Percentiles rank a stretch among this genome's conserved stretches.
These are phyloP conservation scores for Glaucomys volans DNA, from an alignment of 2,113 vertebrate genomes.

Conservation along the genomic window DNA sequence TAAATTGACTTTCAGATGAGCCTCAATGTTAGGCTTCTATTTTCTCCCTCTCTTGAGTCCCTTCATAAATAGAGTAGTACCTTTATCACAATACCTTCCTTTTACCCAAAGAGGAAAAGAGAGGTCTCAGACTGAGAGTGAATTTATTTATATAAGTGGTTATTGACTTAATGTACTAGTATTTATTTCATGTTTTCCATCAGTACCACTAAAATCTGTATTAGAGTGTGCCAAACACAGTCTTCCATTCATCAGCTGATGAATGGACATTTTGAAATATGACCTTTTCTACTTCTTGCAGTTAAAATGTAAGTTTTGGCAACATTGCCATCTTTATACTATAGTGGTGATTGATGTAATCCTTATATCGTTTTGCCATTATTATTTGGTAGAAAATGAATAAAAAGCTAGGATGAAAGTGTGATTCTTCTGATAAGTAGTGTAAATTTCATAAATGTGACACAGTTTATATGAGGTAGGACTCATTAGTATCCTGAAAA, in stretches of 20 bases:
- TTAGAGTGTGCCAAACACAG: neutral
- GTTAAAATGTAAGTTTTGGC: neutral
- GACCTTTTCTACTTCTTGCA: neutral
- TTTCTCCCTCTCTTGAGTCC: neutral
- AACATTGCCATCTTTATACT: neutral
- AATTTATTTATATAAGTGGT: neutral
- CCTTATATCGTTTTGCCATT: slow-evolving; percentile 19
- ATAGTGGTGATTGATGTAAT: neutral
- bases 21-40: neutral
- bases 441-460: slow-evolving; percentile 5
- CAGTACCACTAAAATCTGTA: neutral
- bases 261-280: neutral
- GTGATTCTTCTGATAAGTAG: neutral
- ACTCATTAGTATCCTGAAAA: neutral
- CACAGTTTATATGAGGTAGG: neutral
- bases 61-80: neutral
- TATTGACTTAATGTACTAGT: neutral
- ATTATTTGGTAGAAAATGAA: neutral
- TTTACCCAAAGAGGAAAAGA: neutral
- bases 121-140: neutral
- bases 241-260: neutral
- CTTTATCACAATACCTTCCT: neutral
- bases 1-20: neutral
- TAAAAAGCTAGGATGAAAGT: slow-evolving; percentile 13
- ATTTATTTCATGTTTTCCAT: neutral